Percentiles rank a stretch among this genome's conserved stretches.
Conservation (phyloP, 1,140 invertebrate genomes). For the Limonius californicus region DNA sequence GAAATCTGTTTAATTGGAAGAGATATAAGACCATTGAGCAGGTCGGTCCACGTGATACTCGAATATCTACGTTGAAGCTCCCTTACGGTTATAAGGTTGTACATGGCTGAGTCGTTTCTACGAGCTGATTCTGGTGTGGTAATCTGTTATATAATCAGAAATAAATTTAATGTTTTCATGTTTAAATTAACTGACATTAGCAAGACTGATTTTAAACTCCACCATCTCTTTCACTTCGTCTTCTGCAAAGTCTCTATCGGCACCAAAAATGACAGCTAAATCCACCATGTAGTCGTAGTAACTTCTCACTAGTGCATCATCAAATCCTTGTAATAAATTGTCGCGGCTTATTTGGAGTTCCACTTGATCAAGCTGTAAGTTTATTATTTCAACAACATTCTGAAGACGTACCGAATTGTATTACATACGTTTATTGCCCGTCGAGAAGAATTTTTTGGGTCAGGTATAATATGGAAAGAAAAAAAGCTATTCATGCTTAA, state of each 20-base stretch:
- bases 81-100: constrained; percentile 83
- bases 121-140: constrained; percentile 63
- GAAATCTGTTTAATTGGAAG: too few relatives aligned
- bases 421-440: too few relatives aligned
- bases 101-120: constrained; percentile 83
- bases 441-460: neutral
- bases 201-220: neutral
- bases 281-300: neutral
- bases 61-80: constrained; percentile 58
- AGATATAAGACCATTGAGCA: neutral
- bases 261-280: neutral
- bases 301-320: neutral
- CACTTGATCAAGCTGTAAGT: neutral
- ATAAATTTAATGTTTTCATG: neutral
- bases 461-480: neutral
- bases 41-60: neutral
- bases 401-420: too few relatives aligned
- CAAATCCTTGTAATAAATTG: neutral
- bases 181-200: neutral
- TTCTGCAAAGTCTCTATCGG: neutral
- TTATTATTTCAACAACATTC: neutral
- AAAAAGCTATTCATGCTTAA: neutral
- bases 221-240: neutral
- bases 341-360: neutral
- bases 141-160: neutral